Base-by-base conservation (phyloP, 2,113 vertebrate genomes). In the Laticauda colubrina region DNA sequence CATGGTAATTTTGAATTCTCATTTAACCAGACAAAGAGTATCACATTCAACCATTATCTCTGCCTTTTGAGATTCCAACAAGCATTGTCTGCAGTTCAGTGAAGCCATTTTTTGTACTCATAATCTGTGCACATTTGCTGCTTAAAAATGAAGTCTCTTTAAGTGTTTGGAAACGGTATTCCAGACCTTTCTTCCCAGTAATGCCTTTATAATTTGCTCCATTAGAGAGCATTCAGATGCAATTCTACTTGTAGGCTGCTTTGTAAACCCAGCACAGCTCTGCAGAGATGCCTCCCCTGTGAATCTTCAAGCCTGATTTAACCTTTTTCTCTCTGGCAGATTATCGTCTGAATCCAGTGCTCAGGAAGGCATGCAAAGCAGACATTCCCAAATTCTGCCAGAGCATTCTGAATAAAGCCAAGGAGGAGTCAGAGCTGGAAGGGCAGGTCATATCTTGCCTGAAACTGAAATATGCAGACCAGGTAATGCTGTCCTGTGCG, bases 331-430 rank as follows among this genome's bases (percentile, higher is more conserved):
- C 3, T 23, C 0, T 29, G 87, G 85, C 95, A 99, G 99, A 99
- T 97, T 99, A 98, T 95, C 98, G 99, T 89, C 95, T 99, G 95
- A 99, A 99, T 95, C 99, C 99, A 0, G 98, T 99, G 56, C 97
- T 99, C 93, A 98, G 98, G 94, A 99, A 99, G 95, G 98, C 99
- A 0, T 99, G 99, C 95, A 99, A 99, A 97, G 99, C 99, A 2
- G 99, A 99, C 97, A 99, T 99, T 92, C 99, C 99, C 0, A 99
- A 99, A 95, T 99, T 99, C 97, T 99, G 99, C 92, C 98, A 99
- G 51, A 96, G 97, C 20, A 98, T 99, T 95, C 97, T 99, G 86
- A 99, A 97, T 48, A 99, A 98, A 85, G 99, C 98, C 39, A 98
- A 98, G 43, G 98, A 99, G 8, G 99, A 99, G 95, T 98, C 97